Conservation (phyloP, 2,113 vertebrate species). For the Archocentrus centrarchus region DNA sequence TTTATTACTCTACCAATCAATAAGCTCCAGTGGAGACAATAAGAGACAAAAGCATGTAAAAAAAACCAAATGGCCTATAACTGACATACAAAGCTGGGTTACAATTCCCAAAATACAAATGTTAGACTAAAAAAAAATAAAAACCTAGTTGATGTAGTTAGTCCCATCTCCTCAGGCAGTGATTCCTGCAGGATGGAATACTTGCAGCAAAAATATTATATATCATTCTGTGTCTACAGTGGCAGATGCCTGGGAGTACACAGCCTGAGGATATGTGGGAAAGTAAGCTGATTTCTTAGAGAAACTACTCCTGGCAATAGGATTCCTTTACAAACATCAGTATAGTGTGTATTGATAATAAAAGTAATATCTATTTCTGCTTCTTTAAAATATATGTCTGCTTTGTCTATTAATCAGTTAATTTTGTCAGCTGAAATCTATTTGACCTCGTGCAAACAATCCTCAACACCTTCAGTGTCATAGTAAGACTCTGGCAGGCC, state of each 20-base stretch:
- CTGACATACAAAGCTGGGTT: not conserved
- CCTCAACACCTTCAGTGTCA: not conserved
- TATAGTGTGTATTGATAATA: slow-evolving; percentile 6
- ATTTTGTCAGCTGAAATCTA: not conserved
- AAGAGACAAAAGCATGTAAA: not conserved
- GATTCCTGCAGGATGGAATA: not conserved
- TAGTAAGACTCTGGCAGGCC: no score
- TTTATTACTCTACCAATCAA: not conserved
- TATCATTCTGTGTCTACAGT: not conserved
- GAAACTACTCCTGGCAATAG: slow-evolving; percentile 2
- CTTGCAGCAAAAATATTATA: slow-evolving; percentile 9
- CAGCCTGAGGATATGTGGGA: slow-evolving; percentile 9
- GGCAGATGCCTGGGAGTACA: not conserved
- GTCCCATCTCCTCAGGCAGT: slow-evolving; percentile 10
- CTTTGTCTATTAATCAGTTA: not conserved
- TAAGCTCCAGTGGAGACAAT: not conserved
- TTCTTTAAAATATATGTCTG: not conserved
- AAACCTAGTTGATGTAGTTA: not conserved
- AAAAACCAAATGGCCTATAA: not conserved
- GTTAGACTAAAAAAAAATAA: not conserved
- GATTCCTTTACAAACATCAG: not conserved
- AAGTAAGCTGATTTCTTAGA: not conserved
- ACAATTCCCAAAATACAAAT: not conserved
- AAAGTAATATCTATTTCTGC: not conserved
- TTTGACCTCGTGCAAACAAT: not conserved